Percentiles rank a stretch among this genome's conserved stretches.
These are phyloP conservation scores for Halcyon smyrnensis DNA, from an alignment of 2,797 vertebrate species.

Conservation along the genomic window DNA sequence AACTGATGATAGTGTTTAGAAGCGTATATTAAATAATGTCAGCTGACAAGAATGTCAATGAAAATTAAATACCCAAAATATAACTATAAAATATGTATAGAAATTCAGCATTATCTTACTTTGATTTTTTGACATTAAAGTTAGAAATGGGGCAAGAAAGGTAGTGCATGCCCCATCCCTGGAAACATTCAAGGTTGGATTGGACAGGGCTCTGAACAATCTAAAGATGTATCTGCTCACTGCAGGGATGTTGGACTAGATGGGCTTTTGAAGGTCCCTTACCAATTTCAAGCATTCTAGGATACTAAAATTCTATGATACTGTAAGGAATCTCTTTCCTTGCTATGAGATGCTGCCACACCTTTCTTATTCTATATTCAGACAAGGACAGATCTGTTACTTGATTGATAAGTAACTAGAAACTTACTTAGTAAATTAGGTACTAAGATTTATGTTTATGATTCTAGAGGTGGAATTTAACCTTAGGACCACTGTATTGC, in stretches of 20 bases:
- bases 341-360: neutral
- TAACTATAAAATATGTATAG: neutral
- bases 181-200: neutral
- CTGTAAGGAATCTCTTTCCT: neutral
- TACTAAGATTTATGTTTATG: neutral
- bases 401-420: neutral
- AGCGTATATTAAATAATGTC: neutral
- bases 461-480: neutral
- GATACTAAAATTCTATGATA: neutral
- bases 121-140: neutral
- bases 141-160: neutral
- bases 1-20: neutral
- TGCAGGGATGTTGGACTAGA: neutral
- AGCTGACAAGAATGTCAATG: neutral
- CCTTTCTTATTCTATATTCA: neutral
- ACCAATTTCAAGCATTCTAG: neutral
- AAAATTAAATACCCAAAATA: neutral
- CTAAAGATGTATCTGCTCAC: neutral
- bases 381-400: neutral
- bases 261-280: neutral
- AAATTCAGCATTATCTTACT: neutral
- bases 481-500: neutral
- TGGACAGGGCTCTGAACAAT: neutral
- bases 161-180: neutral
- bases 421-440: neutral